Base-by-base conservation (phyloP, 2,113 vertebrate species). In the Thunnus maccoyii region DNA sequence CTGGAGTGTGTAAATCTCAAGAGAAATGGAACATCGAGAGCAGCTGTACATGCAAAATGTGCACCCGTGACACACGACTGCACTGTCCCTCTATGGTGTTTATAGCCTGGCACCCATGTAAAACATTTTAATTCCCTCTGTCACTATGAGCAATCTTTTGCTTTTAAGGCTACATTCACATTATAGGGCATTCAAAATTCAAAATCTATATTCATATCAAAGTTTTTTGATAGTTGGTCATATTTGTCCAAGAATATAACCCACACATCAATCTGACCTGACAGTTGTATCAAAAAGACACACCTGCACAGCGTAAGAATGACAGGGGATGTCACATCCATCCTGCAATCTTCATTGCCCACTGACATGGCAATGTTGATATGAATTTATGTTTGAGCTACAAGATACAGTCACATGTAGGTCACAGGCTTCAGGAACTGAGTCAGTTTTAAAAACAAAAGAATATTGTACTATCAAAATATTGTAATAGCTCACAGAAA, bases 1-100 rank as follows among this genome's bases (percentile, higher is more conserved):
- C 74, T 76, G 62, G 72, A 85, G 87, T 89, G 77, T 80, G 62
- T 89, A 80, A 91, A 83, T 88, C 91, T 84, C 88, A 65, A 27
- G 77, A 85, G 90, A 65, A 64, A 66, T 25, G 61, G 46, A 80
- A 82, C 76, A 86, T 55, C 1, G 51, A 77, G 76, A 82, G 73
- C 58, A 61, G 56, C 51, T 76, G 65, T 80, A 73, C 76, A 72
- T 73, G 67, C 67, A 62, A 10, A 54, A 20, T 65, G 62, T 76
- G 71, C 77, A 78, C 47, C 61, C 30, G 5, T 68, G 77, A 67
- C 54, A 78, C 56, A 63, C 11, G 30, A 56, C 75, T 74, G n/a
- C 41, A 50, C 66, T 25, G 65, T 68, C 61, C 30, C 47, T 32
- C 62, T 51, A 5, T 64, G 46, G 22, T 48, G 46, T 80, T 76